Evolutionary conservation across 1,140 invertebrate species (phyloP), one percentile per base, ranked within the genome.

Genomic region (Aphelinus certus): DNA sequence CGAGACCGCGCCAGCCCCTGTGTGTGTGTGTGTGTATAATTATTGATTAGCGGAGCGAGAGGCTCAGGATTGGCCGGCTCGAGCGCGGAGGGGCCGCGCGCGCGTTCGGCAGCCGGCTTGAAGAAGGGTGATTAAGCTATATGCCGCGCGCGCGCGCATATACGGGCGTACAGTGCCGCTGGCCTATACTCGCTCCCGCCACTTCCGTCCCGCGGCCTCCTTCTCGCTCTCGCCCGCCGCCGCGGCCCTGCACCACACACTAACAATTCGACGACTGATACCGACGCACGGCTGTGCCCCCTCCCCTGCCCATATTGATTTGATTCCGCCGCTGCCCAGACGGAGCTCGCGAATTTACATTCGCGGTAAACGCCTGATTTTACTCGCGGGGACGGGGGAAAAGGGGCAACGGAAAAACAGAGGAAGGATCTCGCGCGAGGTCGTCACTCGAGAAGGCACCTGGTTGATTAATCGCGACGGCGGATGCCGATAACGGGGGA

Each of bases 71-170:
- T 46, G 47, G 77, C 67, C 79, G 80, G 76, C 80, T 79, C 78
- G 26, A 79, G 75, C 4, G 58, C 47, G n/a, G 60, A 1, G 51
- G 71, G 64, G 46, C 7, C 46, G 61, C 26, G 26, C 26, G 26
- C 26, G 26, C 26, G 26, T 26, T 26, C 7, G 48, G 47, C 26
- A 3, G 45, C 48, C 57, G 10, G 82, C 83, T 81, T 83, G 83
- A 85, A 85, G 84, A 86, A 86, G 87, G 86, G 86, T 88, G 87
- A 88, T 88, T 88, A 88, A 87, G 86, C 87, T 87, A 85, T 87
- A 87, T 83, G 85, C 83, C 82, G 81, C 81, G 84, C 83, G 84
- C 85, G 86, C 63, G 42, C 7, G 0, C 0, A 26, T 26, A 26
- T 26, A 26, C 56, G 43, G 42, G 53, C 73, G 58, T 26, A 26